These are phyloP conservation scores for Crocodylus rhombifer DNA, from an alignment of 2,797 vertebrate genomes.

Conservation along the genomic window DNA sequence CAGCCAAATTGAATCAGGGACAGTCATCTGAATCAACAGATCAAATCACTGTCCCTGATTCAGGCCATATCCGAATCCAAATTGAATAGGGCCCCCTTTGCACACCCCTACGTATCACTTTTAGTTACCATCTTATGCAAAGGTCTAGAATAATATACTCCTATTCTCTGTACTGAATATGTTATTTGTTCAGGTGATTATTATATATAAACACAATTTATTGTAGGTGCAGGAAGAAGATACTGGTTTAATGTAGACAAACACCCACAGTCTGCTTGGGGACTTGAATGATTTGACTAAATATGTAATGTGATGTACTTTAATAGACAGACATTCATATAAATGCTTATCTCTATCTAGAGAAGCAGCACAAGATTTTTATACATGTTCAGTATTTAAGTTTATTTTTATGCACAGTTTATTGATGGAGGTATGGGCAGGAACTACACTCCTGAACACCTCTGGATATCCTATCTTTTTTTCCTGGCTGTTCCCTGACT, in stretches of 20 bases:
- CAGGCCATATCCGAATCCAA: too few relatives aligned
- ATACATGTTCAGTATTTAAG: background rate
- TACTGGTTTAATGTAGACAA: background rate
- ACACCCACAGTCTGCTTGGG: background rate
- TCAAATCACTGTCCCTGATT: too few relatives aligned
- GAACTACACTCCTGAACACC: background rate
- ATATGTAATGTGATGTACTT: background rate
- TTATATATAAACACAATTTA: background rate
- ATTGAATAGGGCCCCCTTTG: too few relatives aligned
- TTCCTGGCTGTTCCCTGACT: background rate
- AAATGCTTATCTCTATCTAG: background rate
- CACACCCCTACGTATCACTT: too few relatives aligned
- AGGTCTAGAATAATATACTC: background rate
- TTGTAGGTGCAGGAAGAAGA: background rate
- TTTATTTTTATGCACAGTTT: background rate
- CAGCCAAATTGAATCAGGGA: too few relatives aligned
- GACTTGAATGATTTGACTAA: background rate
- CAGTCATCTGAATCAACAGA: too few relatives aligned
- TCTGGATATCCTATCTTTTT: background rate
- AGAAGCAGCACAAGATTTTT: background rate
- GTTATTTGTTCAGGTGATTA: background rate
- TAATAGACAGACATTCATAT: background rate
- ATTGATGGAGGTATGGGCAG: background rate
- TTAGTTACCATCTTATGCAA: background rate
- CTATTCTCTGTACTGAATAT: background rate